Percentiles rank a stretch among this genome's conserved stretches.
phyloP scores from a whole-genome alignment of 2,797 vertebrate species.

The Oreonectes daqikongensis region DNA sequence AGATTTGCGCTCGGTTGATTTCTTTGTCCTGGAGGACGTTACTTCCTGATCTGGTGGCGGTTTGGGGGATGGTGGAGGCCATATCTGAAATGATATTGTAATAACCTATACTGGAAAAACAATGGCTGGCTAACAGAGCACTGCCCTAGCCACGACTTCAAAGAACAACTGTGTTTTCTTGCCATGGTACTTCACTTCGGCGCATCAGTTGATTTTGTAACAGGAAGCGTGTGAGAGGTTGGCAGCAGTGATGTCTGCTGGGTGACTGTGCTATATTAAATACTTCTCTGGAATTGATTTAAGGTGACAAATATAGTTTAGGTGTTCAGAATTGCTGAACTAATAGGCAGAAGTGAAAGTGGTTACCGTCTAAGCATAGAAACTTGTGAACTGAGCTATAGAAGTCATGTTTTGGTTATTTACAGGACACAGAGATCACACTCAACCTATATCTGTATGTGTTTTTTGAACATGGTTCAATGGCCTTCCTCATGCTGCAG shows the following conservation, averaged over 20 bases:
- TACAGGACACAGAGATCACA: background rate
- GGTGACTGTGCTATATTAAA: background rate
- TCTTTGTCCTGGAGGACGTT: constrained; percentile 14
- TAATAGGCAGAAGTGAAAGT: constrained; percentile 9
- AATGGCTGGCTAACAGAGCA: constrained; percentile 49
- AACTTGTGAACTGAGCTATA: background rate
- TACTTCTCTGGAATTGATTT: constrained; percentile 2
- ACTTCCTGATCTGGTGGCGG: constrained; percentile 43
- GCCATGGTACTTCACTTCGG: background rate
- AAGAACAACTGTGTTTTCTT: constrained; percentile 8
- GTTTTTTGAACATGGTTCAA: background rate
- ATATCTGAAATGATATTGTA: constrained; percentile 46
- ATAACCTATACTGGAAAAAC: constrained; percentile 60
- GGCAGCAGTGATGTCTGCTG: background rate
- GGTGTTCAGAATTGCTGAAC: background rate
- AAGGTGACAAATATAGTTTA: background rate
- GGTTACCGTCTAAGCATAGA: background rate
- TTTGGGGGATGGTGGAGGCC: background rate
- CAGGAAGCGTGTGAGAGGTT: constrained; percentile 12
- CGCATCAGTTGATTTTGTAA: constrained; percentile 15
- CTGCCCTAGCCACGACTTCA: constrained; percentile 9
- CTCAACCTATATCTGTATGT: no score
- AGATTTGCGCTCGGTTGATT: background rate
- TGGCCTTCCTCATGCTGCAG: background rate
- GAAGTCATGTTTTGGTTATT: background rate